These are phyloP conservation scores for Bembecia ichneumoniformis DNA, from an alignment of 2,888 invertebrate species.

Conservation along the genomic window DNA sequence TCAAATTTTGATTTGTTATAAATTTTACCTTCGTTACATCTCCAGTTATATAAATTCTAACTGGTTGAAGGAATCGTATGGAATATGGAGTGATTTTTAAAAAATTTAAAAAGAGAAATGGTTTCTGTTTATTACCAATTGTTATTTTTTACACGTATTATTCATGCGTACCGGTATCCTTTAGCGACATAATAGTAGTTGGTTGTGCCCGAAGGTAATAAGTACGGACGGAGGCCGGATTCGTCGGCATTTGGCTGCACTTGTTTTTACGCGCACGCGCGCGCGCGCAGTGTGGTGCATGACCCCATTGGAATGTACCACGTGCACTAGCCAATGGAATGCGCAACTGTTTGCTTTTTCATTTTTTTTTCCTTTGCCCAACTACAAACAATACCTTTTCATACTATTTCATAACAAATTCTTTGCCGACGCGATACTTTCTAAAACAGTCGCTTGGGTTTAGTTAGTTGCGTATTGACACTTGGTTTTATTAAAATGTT, in stretches of 20 bases:
- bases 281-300: constrained; percentile 60
- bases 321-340: constrained; percentile 67
- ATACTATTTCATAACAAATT: constrained; percentile 63
- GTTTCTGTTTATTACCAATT: too few species aligned
- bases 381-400: constrained; percentile 65
- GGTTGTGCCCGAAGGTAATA: too few species aligned
- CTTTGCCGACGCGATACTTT: constrained; percentile 48
- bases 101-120: too few species aligned
- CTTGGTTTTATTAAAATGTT: constrained; percentile 27
- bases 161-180: too few species aligned
- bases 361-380: constrained; percentile 39
- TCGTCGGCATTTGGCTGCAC: constrained; percentile 38
- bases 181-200: too few species aligned
- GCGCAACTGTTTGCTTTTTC: constrained; percentile 69
- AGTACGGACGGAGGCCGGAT: constrained; percentile 4
- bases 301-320: constrained; percentile 69
- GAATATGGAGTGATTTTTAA: too few species aligned
- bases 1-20: too few species aligned
- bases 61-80: too few species aligned
- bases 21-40: too few species aligned
- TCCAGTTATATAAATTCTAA: too few species aligned
- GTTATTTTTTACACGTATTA: too few species aligned
- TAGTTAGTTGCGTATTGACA: constrained; percentile 23
- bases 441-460: constrained; percentile 27
- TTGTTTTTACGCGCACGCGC: constrained; percentile 59